Conservation (phyloP, 2,113 vertebrate genomes). For the Ascaphus truei region DNA sequence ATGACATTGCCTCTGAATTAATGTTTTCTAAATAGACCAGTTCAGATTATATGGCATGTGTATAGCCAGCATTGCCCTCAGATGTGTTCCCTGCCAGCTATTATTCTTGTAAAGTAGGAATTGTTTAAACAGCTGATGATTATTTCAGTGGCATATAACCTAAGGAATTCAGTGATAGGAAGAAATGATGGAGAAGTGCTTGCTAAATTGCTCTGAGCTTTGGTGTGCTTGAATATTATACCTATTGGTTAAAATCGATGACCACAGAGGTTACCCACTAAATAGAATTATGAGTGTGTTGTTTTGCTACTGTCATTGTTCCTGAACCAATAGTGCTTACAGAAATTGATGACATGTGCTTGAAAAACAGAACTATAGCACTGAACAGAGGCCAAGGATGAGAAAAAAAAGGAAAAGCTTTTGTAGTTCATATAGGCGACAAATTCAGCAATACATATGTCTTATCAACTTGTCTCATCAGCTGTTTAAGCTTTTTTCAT, state of each 20-base stretch:
- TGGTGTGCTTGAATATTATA: conserved; percentile 8
- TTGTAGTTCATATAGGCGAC: no score
- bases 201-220: conserved; percentile 25
- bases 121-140: conserved; percentile 33
- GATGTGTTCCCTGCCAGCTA: conserved; percentile 23
- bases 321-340: conserved; percentile 14
- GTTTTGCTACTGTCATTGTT: conserved; percentile 11
- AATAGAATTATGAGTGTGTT: conserved; percentile 24
- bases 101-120: conserved; percentile 28
- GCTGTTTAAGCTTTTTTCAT: no score
- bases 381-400: background rate
- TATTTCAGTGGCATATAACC: conserved; percentile 23
- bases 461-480: no score
- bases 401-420: background rate
- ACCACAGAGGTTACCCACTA: conserved; percentile 14
- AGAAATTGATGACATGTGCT: conserved; percentile 18
- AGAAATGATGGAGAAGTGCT: background rate
- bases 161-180: conserved; percentile 14
- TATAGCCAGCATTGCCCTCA: conserved; percentile 18
- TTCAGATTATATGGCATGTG: conserved; percentile 22
- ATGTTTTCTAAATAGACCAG: conserved; percentile 32
- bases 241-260: conserved; percentile 27
- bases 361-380: conserved; percentile 3
- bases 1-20: conserved; percentile 29
- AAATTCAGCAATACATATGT: no score